phyloP scores from a whole-genome alignment of 64 coral and sea anemone genomes.

The Acropora tenuis region DNA sequence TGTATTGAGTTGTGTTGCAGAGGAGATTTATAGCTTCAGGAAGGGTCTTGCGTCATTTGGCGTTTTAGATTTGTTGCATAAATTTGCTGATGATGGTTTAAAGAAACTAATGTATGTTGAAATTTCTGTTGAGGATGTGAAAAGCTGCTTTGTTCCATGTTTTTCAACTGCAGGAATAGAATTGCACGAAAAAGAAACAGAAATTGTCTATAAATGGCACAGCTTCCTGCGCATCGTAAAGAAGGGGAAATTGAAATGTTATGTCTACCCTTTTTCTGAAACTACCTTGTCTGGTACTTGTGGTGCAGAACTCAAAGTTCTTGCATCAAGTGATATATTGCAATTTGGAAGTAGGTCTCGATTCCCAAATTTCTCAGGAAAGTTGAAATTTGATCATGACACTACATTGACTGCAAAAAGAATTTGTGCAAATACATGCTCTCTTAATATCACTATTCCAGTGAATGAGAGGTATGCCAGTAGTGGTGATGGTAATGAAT shows the following conservation, averaged over 20 bases:
- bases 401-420: conserved; percentile 12
- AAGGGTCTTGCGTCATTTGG: conserved; percentile 63
- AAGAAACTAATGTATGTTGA: conserved; percentile 31
- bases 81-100: conserved; percentile 38
- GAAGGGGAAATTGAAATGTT: conserved; percentile 38
- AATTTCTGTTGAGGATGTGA: conserved; percentile 45
- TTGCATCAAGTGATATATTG: conserved; percentile 50
- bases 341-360: conserved; percentile 70
- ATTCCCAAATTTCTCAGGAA: conserved; percentile 55
- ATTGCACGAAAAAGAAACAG: conserved; percentile 56
- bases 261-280: conserved; percentile 39
- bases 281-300: neutral
- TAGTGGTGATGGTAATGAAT: neutral
- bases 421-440: conserved; percentile 68
- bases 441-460: conserved; percentile 59
- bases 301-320: neutral
- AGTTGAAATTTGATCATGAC: conserved; percentile 55
- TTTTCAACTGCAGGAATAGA: conserved; percentile 22
- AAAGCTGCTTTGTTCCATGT: conserved; percentile 41
- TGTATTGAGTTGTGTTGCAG: conserved; percentile 56
- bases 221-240: conserved; percentile 14
- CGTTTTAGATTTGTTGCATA: conserved; percentile 33
- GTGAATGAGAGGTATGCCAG: conserved; percentile 59
- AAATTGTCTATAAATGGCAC: conserved; percentile 68
- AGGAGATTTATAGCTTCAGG: conserved; percentile 50